Conservation (phyloP, 53 echinoderm and acorn worm genomes). For the Echinometra lucunter region DNA sequence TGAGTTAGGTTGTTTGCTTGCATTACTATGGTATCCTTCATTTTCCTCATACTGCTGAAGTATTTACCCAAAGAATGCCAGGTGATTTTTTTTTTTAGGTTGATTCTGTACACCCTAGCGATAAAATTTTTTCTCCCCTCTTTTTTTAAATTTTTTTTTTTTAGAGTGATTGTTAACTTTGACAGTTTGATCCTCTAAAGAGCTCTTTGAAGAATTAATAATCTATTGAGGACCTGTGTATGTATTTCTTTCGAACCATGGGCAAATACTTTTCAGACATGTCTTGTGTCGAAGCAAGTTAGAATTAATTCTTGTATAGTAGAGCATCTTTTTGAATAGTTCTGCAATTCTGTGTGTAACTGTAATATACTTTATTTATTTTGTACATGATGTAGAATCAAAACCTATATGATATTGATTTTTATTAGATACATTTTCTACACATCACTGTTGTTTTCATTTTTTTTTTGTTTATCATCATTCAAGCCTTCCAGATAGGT, state of each 20-base stretch:
- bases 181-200: neutral
- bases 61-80: too few relatives aligned
- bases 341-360: conserved; percentile 56
- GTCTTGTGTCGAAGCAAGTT: neutral
- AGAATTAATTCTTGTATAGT: neutral
- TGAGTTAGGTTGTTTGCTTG: too few relatives aligned
- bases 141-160: too few relatives aligned
- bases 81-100: too few relatives aligned
- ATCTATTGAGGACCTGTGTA: neutral
- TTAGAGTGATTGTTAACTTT: too few relatives aligned
- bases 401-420: conserved; percentile 32
- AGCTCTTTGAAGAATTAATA: too few relatives aligned
- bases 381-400: conserved; percentile 70
- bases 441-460: neutral
- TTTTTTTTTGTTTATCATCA: conserved; percentile 34
- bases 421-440: conserved; percentile 3
- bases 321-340: neutral
- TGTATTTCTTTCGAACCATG: neutral
- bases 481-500: neutral
- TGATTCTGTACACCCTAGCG: too few relatives aligned
- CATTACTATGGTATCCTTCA: too few relatives aligned
- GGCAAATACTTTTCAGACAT: neutral
- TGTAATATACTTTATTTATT: conserved; percentile 75
- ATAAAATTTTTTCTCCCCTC: too few relatives aligned
- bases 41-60: too few relatives aligned